Percentiles rank a stretch among this genome's conserved stretches.
phyloP scores from a whole-genome alignment of 2,113 vertebrate genomes.

The Prolemur simus region DNA sequence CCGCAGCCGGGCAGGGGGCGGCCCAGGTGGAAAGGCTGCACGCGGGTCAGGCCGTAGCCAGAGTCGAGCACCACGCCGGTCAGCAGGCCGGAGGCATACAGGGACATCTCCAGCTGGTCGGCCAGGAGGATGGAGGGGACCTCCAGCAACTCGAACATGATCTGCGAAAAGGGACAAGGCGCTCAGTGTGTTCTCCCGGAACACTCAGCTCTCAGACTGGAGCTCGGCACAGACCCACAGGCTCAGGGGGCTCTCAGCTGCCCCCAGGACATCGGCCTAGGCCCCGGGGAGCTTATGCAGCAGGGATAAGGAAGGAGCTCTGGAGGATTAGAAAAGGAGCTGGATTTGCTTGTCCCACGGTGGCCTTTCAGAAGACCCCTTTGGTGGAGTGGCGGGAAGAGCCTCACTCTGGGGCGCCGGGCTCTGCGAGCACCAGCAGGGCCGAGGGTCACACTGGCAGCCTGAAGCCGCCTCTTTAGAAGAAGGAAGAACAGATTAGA shows the following conservation, averaged over 20 bases:
- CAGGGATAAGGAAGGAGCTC: not conserved
- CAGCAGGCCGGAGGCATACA: constrained; percentile 9
- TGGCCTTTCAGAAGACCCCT: not conserved
- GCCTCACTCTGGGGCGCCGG: no score
- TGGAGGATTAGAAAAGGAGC: not conserved
- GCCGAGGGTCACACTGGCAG: accelerated
- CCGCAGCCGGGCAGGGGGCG: accelerated
- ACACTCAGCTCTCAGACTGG: not conserved
- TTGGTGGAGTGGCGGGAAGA: not conserved
- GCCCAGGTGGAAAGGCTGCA: constrained; percentile 53
- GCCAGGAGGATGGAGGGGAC: constrained; percentile 51
- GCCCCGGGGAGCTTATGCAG: accelerated
- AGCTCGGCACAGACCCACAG: accelerated
- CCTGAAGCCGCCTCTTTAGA: not conserved
- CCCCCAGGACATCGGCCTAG: not conserved
- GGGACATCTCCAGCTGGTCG: constrained; percentile 59
- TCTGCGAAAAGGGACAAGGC: not conserved
- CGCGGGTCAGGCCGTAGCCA: constrained; percentile 15
- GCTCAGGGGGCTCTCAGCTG: not conserved
- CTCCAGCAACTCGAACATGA: constrained; percentile 55
- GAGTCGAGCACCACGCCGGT: constrained; percentile 51
- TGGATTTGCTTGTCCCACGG: not conserved
- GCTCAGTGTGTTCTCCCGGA: accelerated
- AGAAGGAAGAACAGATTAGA: not conserved
- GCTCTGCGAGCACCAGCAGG: accelerated